These are phyloP conservation scores for Lepidurus packardi DNA, from an alignment of 1,140 invertebrate genomes.

Conservation along the genomic window DNA sequence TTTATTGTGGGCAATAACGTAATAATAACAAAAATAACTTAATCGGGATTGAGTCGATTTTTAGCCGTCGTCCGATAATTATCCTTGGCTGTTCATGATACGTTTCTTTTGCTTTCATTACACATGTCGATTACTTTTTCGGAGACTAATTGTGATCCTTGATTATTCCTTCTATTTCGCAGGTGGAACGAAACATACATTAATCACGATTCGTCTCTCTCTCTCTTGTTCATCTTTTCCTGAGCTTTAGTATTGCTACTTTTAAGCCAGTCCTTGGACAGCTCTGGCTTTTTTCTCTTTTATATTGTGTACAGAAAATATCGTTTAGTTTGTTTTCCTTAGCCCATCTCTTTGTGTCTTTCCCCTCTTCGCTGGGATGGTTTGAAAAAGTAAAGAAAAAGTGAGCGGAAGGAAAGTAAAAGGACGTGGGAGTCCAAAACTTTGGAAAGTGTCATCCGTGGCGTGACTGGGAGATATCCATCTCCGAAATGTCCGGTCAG, in stretches of 20 bases:
- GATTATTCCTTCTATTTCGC: too few relatives aligned
- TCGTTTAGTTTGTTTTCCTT: neutral
- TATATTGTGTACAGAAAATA: neutral
- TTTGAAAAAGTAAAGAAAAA: neutral
- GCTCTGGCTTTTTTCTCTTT: neutral
- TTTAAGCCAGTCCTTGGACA: neutral
- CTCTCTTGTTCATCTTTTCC: neutral
- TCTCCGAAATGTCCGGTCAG: slow-evolving; percentile 1
- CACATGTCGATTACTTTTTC: too few relatives aligned
- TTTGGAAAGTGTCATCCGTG: slow-evolving; percentile 18
- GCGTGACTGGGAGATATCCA: slow-evolving; percentile 15
- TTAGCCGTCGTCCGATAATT: too few relatives aligned
- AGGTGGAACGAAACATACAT: too few relatives aligned
- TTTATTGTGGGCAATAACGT: too few relatives aligned
- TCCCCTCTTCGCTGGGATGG: neutral
- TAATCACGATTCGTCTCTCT: neutral
- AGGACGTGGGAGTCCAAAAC: neutral
- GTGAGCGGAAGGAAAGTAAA: neutral
- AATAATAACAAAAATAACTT: too few relatives aligned
- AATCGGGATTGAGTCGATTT: too few relatives aligned
- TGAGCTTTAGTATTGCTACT: neutral
- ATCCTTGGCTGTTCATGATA: too few relatives aligned
- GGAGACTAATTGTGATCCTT: too few relatives aligned
- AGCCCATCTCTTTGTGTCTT: neutral
- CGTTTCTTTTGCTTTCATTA: too few relatives aligned